These are phyloP conservation scores for Falco peregrinus DNA, from an alignment of 2,797 vertebrate species.

Conservation along the genomic window DNA sequence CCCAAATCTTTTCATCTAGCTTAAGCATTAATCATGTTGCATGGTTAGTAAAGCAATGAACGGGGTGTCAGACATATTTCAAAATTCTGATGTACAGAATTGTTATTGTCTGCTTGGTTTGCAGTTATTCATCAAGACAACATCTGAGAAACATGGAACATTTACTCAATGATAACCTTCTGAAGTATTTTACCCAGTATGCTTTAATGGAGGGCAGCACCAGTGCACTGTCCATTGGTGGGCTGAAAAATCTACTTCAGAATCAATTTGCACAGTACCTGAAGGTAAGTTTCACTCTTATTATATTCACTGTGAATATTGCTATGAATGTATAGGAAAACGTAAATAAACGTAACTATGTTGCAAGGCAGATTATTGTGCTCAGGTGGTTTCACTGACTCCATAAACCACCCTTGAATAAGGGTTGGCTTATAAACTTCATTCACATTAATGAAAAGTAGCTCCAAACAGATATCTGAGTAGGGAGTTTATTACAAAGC, in stretches of 20 bases:
- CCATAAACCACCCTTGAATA: not conserved
- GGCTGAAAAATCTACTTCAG: slow-evolving; percentile 61
- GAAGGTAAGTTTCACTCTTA: slow-evolving; percentile 46
- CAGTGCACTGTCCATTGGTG: slow-evolving; percentile 24
- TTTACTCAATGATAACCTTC: slow-evolving; percentile 37
- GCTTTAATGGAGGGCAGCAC: slow-evolving; percentile 66
- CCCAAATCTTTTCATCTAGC: not conserved
- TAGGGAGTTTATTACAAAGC: not conserved
- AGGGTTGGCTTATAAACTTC: not conserved
- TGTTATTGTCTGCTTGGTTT: not conserved
- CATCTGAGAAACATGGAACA: slow-evolving; percentile 54
- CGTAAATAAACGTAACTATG: not conserved
- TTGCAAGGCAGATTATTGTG: not conserved
- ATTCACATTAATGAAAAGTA: not conserved
- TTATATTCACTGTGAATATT: not conserved
- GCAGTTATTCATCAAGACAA: slow-evolving; percentile 27
- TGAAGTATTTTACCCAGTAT: slow-evolving; percentile 66
- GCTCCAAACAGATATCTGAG: not conserved
- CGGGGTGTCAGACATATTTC: not conserved
- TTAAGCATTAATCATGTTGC: not conserved
- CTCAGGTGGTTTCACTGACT: not conserved
- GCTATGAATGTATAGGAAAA: not conserved
- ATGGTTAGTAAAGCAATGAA: not conserved
- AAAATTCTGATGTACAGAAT: not conserved
- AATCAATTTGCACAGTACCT: slow-evolving; percentile 61